These are phyloP conservation scores for Ammospiza nelsoni DNA, from an alignment of 2,113 vertebrate species.

Conservation along the genomic window DNA sequence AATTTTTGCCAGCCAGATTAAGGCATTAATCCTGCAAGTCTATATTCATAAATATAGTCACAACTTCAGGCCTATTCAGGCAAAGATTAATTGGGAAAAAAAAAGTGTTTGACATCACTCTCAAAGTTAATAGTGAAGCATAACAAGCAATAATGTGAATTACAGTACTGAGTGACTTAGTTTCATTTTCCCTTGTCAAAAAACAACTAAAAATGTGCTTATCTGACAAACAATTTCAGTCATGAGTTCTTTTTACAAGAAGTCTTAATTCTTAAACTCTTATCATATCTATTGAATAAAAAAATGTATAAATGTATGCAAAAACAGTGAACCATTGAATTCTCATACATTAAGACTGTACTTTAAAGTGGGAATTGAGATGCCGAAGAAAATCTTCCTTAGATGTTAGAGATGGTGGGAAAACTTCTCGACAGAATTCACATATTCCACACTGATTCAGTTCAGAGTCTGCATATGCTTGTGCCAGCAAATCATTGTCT, in stretches of 20 bases:
- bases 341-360: slow-evolving; percentile 79
- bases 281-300: slow-evolving; percentile 31
- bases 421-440: slow-evolving; percentile 92
- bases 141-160: slow-evolving; percentile 29
- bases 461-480: slow-evolving; percentile 77
- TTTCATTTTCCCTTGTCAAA: slow-evolving; percentile 43
- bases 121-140: slow-evolving; percentile 39
- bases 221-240: slow-evolving; percentile 29
- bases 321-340: slow-evolving; percentile 57
- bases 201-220: slow-evolving; percentile 38
- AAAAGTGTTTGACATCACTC: neutral
- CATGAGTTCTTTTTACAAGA: slow-evolving; percentile 33
- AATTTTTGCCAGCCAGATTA: neutral
- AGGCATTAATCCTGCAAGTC: neutral
- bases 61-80: neutral
- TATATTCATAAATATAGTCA: neutral
- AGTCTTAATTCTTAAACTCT: slow-evolving; percentile 51
- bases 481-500: slow-evolving; percentile 76
- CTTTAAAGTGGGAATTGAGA: slow-evolving; percentile 94
- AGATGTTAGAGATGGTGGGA: slow-evolving; percentile 85
- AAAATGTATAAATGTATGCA: slow-evolving; percentile 46
- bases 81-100: neutral
- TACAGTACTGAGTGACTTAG: slow-evolving; percentile 47
- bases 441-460: slow-evolving; percentile 83
- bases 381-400: slow-evolving; percentile 88